A percentile compares a stretch with the other conserved stretches of the same genome.
These are phyloP conservation scores for Lycia hirtaria DNA, from an alignment of 2,888 invertebrate genomes.

Conservation along the genomic window DNA sequence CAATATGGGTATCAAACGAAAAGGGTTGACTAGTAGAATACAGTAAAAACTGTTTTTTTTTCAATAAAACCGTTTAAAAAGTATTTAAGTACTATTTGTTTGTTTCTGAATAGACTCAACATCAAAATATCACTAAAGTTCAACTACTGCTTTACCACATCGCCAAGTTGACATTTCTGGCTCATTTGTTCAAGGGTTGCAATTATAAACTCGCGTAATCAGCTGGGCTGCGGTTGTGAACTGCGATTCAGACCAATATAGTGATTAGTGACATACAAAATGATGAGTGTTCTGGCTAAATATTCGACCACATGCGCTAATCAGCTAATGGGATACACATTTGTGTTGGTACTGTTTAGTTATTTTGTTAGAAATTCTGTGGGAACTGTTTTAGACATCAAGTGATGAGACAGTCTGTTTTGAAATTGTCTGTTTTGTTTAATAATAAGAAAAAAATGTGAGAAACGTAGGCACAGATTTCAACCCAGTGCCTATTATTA, in stretches of 20 bases:
- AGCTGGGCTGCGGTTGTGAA: constrained; percentile 61
- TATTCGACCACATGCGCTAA: constrained; percentile 35
- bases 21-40: no score
- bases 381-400: not conserved
- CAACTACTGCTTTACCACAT: constrained; percentile 39
- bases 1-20: no score
- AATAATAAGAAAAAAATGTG: no score
- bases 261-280: constrained; percentile 45
- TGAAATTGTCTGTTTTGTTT: no score
- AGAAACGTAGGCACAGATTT: no score
- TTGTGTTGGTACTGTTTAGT: constrained; percentile 12
- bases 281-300: constrained; percentile 38
- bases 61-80: no score
- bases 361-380: not conserved
- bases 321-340: constrained; percentile 34
- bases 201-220: constrained; percentile 80
- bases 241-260: constrained; percentile 46
- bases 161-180: constrained; percentile 66
- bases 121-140: not conserved
- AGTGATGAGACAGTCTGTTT: not conserved
- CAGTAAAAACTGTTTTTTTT: no score
- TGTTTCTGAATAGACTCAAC: no score
- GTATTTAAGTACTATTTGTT: no score
- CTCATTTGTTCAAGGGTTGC: constrained; percentile 77
- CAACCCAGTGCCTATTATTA: no score